phyloP scores from a whole-genome alignment of 2,797 vertebrate genomes.

The Mus caroli region DNA sequence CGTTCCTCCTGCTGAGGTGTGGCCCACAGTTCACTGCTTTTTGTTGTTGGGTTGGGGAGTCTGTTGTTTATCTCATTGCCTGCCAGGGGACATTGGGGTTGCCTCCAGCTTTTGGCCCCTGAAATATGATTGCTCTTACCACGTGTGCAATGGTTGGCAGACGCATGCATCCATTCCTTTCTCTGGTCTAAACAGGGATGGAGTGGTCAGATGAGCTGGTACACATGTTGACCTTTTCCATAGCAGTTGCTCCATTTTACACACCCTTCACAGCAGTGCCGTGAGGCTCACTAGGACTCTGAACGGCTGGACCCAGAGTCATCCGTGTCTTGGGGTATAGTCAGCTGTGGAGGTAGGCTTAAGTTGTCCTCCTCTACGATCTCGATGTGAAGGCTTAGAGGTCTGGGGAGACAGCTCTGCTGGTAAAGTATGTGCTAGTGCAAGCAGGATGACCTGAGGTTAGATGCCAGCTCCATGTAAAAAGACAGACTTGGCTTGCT shows the following conservation, averaged over 20 bases:
- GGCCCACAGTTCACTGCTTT: background rate
- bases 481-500: background rate
- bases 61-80: background rate
- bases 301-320: background rate
- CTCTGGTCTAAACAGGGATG: background rate
- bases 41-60: background rate
- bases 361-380: background rate
- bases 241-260: background rate
- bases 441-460: too few species aligned
- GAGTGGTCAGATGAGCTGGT: background rate
- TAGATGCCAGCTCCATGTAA: background rate
- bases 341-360: background rate
- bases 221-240: background rate
- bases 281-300: background rate
- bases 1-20: background rate
- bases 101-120: slow-evolving; percentile 20
- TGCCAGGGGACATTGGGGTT: background rate
- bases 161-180: background rate
- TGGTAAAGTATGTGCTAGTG: too few species aligned
- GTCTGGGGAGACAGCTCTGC: background rate
- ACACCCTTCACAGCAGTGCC: background rate
- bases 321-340: background rate
- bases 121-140: slow-evolving; percentile 19
- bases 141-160: background rate
- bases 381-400: background rate